Percentiles rank a stretch among this genome's conserved stretches.
These are phyloP conservation scores for Griposia aprilina DNA, from an alignment of 2,888 invertebrate genomes.

Conservation along the genomic window DNA sequence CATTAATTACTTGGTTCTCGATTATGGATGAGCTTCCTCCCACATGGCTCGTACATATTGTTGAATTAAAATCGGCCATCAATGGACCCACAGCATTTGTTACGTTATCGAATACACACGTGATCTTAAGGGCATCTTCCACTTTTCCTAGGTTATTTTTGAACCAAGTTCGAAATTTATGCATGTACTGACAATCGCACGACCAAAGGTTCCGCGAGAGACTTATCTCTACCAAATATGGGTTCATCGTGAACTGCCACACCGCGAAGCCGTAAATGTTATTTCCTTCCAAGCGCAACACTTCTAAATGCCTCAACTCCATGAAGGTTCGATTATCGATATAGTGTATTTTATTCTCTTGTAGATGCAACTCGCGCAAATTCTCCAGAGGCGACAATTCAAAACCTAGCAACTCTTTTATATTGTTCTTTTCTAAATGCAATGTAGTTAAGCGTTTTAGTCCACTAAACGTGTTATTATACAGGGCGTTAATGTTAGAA, in stretches of 20 bases:
- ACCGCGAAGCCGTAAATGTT: constrained; percentile 95
- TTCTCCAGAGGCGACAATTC: constrained; percentile 95
- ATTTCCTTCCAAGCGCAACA: constrained; percentile 96
- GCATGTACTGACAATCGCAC: constrained; percentile 96
- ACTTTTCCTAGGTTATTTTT: constrained; percentile 95
- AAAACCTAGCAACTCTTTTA: constrained; percentile 94
- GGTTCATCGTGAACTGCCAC: constrained; percentile 96
- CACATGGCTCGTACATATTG: constrained; percentile 93
- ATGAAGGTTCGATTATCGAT: constrained; percentile 96
- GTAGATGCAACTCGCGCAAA: constrained; percentile 96
- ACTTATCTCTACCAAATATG: constrained; percentile 96
- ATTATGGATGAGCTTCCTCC: constrained; percentile 94
- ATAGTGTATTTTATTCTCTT: constrained; percentile 95
- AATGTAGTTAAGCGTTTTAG: constrained; percentile 94
- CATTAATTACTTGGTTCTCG: constrained; percentile 94
- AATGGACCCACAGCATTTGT: constrained; percentile 93
- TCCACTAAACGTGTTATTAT: constrained; percentile 97
- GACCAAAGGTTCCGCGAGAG: constrained; percentile 97
- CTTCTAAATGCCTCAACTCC: constrained; percentile 95
- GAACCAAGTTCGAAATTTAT: constrained; percentile 95
- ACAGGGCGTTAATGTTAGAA: constrained; percentile 95
- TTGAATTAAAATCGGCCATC: constrained; percentile 94
- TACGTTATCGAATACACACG: constrained; percentile 94
- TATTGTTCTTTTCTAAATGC: constrained; percentile 96
- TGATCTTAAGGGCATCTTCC: constrained; percentile 94